phyloP scores from a whole-genome alignment of 1,140 invertebrate genomes.

The Hycleus cichorii region DNA sequence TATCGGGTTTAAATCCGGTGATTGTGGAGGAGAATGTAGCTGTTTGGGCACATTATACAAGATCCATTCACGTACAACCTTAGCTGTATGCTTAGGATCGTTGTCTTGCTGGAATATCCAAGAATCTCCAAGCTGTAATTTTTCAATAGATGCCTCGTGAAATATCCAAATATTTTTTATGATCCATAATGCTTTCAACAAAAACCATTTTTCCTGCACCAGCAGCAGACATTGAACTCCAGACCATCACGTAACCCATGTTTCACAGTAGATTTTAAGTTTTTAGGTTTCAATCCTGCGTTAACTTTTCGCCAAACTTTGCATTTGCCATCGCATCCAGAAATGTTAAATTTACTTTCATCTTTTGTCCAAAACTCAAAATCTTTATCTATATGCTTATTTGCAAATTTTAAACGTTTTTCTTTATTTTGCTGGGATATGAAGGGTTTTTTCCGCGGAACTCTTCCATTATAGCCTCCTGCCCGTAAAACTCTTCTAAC shows the following conservation, averaged over 20 bases:
- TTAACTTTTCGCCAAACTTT: slow-evolving; percentile 17
- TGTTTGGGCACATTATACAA: background rate
- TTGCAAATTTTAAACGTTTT: slow-evolving; percentile 21
- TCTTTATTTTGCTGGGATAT: slow-evolving; percentile 21
- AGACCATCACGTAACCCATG: slow-evolving; percentile 32
- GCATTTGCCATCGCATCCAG: slow-evolving; percentile 17
- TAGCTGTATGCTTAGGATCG: background rate
- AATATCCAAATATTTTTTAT: background rate
- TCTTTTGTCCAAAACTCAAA: background rate
- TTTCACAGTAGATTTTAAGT: slow-evolving; percentile 29
- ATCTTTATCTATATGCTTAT: slow-evolving; percentile 21
- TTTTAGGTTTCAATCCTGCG: slow-evolving; percentile 20
- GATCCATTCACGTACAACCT: background rate
- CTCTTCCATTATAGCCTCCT: no score
- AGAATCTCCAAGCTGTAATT: slow-evolving; percentile 1
- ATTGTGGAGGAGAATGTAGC: slow-evolving; percentile 30
- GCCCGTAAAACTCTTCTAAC: no score
- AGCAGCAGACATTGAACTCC: slow-evolving; percentile 34
- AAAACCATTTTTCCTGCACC: background rate
- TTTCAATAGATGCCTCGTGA: background rate
- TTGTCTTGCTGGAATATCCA: slow-evolving; percentile 15
- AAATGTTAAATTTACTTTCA: slow-evolving; percentile 31
- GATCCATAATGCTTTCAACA: slow-evolving; percentile 27
- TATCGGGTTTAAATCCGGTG: slow-evolving; percentile 36
- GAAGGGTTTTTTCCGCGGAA: slow-evolving; percentile 16